Percentiles rank a stretch among this genome's conserved stretches.
These are phyloP conservation scores for Ceratotherium simum DNA, from an alignment of 2,113 vertebrate species.

Conservation along the genomic window DNA sequence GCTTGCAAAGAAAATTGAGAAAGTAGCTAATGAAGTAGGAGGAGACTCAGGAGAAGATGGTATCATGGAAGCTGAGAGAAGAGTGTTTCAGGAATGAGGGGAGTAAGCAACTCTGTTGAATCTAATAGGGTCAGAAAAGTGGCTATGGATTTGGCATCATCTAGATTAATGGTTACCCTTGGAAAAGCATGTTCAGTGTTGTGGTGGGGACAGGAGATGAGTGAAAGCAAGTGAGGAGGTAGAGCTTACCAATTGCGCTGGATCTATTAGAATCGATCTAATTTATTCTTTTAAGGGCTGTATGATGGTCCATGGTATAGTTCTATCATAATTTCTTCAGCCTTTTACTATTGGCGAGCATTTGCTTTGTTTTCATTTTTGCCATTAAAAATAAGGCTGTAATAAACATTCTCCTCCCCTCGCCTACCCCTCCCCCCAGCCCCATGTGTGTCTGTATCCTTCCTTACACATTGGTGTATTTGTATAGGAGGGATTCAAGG, in stretches of 20 bases:
- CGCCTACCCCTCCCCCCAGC: too few species aligned
- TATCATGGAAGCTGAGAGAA: neutral
- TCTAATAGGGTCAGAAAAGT: neutral
- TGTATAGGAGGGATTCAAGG: conserved; percentile 21
- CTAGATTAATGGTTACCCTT: neutral
- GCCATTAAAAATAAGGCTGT: neutral
- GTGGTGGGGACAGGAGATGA: neutral
- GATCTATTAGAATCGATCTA: neutral
- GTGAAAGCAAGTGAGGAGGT: neutral
- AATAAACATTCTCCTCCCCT: neutral
- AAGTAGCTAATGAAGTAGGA: neutral
- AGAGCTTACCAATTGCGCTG: neutral
- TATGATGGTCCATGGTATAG: neutral
- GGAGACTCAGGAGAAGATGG: neutral
- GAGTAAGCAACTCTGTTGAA: neutral
- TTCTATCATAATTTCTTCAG: neutral
- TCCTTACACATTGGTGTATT: neutral
- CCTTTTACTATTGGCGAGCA: neutral
- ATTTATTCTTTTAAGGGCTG: neutral
- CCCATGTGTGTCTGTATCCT: neutral
- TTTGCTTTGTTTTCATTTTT: conserved; percentile 28
- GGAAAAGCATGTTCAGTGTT: neutral
- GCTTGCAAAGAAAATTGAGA: neutral
- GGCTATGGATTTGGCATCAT: neutral
- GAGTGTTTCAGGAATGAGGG: neutral